A percentile compares a stretch with the other conserved stretches of the same genome.
phyloP scores from a whole-genome alignment of 2,888 invertebrate species.

The Caenorhabditis parvicauda region DNA sequence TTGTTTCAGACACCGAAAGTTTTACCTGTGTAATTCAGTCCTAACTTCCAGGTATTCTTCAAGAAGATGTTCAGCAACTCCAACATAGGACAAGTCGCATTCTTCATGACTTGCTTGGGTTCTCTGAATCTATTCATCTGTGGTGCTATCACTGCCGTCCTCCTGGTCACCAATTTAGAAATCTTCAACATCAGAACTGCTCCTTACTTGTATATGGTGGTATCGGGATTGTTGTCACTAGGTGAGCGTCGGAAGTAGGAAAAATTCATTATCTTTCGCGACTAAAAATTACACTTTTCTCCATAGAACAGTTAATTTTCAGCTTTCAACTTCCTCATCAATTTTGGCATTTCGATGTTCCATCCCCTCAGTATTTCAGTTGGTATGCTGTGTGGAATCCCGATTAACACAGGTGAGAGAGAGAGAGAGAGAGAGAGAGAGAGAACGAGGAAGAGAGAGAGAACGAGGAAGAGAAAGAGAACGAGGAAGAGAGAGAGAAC shows the following conservation, averaged over 20 bases:
- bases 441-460: too few relatives aligned
- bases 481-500: too few relatives aligned
- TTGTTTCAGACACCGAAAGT: too few relatives aligned
- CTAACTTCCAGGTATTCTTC: slow-evolving; percentile 83
- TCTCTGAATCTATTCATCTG: slow-evolving; percentile 79
- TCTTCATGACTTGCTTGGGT: slow-evolving; percentile 88
- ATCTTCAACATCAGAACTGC: slow-evolving; percentile 78
- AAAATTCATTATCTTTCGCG: too few relatives aligned
- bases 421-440: too few relatives aligned
- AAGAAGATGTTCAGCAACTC: slow-evolving; percentile 90
- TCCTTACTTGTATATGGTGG: slow-evolving; percentile 82
- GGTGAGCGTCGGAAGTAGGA: slow-evolving; percentile 47
- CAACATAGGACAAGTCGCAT: slow-evolving; percentile 83
- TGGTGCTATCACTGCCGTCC: slow-evolving; percentile 69
- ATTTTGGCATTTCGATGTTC: slow-evolving; percentile 88
- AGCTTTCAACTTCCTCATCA: slow-evolving; percentile 88
- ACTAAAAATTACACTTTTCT: too few relatives aligned
- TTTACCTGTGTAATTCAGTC: too few relatives aligned
- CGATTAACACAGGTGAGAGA: slow-evolving; percentile 83
- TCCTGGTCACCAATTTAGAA: slow-evolving; percentile 84
- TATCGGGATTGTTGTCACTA: slow-evolving; percentile 69
- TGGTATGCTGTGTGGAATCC: slow-evolving; percentile 88
- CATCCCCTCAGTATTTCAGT: slow-evolving; percentile 91
- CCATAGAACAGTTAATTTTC: slow-evolving; percentile 56
- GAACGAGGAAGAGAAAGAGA: too few relatives aligned